Base-by-base conservation (phyloP, 2,888 invertebrate genomes). In the Leistus spinibarbis region DNA sequence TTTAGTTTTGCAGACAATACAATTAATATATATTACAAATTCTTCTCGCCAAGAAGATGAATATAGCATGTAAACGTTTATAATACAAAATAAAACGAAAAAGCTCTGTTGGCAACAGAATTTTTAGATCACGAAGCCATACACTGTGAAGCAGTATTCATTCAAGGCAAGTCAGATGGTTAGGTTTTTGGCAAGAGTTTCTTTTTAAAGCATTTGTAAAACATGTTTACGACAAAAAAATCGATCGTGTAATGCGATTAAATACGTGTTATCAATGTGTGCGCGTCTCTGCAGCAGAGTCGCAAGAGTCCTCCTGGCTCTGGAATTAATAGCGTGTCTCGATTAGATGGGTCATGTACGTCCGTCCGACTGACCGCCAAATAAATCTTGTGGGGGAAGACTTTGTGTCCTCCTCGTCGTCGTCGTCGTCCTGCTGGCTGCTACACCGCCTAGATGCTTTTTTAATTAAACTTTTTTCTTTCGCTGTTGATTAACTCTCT, bases 401-500 rank as follows among this genome's bases (percentile, higher is more conserved):
- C 66, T 24, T 64, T 27, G 40, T 56, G 65, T 66, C 72, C 54
- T 66, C 53, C 64, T 56, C 40, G 24, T 65, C 40, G 40, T 66
- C 53, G 54, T 56, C 40, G 24, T 65, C 40, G 40, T 13, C 40
- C 40, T 13, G 40, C 40, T 40, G 7, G 40, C 7, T 40, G 40
- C 13, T 40, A 40, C 40, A 10, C 10, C 40, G 10, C 7, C 40
- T 40, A 40, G 40, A 40, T 40, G 27, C 24, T 67, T 73, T 73
- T 69, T 73, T 73, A 67, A 73, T 67, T 73, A 67, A 73, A 73
- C 66, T 67, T 73, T 73, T 73, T 73, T 54, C 10, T 40, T 40
- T 40, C 7, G 67, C 66, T 73, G 73, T 67, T 73, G 73, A 73
- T 73, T 73, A 73, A 73, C 73, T 67, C 73, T 60, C 73, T 73